Evolutionary conservation across 1,140 invertebrate genomes (phyloP).

Genomic region (Cydia amplana): DNA sequence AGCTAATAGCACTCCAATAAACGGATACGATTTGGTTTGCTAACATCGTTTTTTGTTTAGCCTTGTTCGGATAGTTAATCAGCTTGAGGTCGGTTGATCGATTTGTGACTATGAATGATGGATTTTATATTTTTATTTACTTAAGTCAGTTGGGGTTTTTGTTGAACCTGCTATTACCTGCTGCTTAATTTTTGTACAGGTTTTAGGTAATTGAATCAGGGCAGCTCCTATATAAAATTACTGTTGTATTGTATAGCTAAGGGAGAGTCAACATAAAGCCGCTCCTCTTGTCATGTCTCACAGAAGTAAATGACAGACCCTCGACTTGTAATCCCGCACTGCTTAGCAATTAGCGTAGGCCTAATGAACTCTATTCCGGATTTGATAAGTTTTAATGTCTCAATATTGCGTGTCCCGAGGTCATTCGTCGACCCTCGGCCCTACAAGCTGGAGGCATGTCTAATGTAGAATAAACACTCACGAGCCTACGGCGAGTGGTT

Average conservation of each 20-base stretch:
- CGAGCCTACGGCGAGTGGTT: not conserved
- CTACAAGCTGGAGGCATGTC: conserved; percentile 27
- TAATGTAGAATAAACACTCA: conserved; percentile 16
- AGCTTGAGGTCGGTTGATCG: conserved; percentile 21
- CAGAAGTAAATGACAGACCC: conserved; percentile 41
- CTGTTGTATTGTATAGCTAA: not conserved
- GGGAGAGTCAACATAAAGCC: not conserved
- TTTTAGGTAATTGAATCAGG: not conserved
- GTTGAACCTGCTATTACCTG: not conserved
- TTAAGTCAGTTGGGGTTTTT: conserved; percentile 11
- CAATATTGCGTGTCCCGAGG: conserved; percentile 56
- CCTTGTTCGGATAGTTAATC: conserved; percentile 20
- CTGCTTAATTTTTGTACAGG: not conserved
- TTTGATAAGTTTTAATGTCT: conserved; percentile 65
- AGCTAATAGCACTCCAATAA: conserved; percentile 42
- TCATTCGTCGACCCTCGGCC: conserved; percentile 38
- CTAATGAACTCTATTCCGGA: conserved; percentile 65
- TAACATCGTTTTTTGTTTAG: conserved; percentile 29
- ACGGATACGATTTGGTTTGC: conserved; percentile 26
- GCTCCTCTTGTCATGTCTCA: conserved; percentile 33
- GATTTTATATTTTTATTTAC: conserved; percentile 27
- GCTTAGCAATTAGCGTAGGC: conserved; percentile 65
- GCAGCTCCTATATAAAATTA: not conserved
- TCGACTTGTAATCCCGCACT: conserved; percentile 46
- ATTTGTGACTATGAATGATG: conserved; percentile 27